Evolutionary conservation across 1,140 invertebrate genomes (phyloP).

Genomic region (Microvelia longipes): DNA sequence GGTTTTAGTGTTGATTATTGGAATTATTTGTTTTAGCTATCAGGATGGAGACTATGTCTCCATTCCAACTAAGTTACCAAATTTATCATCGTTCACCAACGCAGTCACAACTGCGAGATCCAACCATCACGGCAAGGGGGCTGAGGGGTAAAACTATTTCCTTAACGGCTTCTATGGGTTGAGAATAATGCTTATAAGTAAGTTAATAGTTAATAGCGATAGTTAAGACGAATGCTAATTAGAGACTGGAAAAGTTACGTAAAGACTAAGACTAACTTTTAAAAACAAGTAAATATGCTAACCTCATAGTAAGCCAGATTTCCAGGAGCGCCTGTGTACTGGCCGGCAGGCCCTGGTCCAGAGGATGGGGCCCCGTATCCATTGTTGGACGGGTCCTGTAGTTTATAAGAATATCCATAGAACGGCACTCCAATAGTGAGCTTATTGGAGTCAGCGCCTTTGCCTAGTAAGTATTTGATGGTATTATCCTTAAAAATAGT

Average conservation of each 20-base stretch:
- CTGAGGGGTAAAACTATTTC: not conserved
- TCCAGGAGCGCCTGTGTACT: not conserved
- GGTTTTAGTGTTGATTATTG: too few relatives aligned
- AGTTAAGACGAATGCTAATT: not conserved
- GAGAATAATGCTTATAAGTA: not conserved
- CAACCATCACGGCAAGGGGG: not conserved
- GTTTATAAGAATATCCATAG: not conserved
- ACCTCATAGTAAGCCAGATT: conserved; percentile 1
- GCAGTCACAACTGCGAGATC: too few relatives aligned
- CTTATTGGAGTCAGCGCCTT: not conserved
- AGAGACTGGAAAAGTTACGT: too few relatives aligned
- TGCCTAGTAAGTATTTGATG: not conserved
- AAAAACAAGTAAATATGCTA: not conserved
- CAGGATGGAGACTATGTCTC: too few relatives aligned
- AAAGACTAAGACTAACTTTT: too few relatives aligned
- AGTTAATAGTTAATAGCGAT: not conserved
- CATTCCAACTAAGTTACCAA: too few relatives aligned
- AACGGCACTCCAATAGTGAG: conserved; percentile 1
- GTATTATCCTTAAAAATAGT: not conserved
- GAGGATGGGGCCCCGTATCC: not conserved
- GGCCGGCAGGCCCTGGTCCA: not conserved
- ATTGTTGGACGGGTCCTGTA: not conserved
- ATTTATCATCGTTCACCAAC: too few relatives aligned
- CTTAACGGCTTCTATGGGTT: not conserved
- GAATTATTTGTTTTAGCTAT: too few relatives aligned